Conservation (phyloP, 2,797 vertebrate species). For the Toxotes lorentzi region DNA sequence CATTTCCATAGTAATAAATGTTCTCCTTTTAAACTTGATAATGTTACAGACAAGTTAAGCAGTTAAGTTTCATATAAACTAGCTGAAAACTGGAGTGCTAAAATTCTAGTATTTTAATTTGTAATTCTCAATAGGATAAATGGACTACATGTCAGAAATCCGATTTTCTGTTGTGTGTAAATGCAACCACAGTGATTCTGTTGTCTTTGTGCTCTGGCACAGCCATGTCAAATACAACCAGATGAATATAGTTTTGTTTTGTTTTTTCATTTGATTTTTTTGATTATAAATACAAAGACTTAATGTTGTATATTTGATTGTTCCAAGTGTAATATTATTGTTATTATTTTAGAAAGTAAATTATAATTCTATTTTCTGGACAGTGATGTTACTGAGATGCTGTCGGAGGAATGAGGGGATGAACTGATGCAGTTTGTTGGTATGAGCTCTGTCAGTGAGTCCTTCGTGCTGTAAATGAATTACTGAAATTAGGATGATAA, state of each 20-base stretch:
- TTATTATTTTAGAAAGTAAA: slow-evolving; percentile 76
- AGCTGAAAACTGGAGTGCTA: too few relatives aligned
- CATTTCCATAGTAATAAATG: neutral
- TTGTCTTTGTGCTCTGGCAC: slow-evolving; percentile 40
- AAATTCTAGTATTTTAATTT: neutral
- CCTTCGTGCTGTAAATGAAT: slow-evolving; percentile 57
- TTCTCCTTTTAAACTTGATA: neutral
- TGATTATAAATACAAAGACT: slow-evolving; percentile 58
- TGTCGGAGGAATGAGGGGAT: slow-evolving; percentile 32
- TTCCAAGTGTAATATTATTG: slow-evolving; percentile 63
- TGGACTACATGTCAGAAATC: neutral
- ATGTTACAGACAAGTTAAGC: neutral
- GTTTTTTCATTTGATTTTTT: slow-evolving; percentile 34
- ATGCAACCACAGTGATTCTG: slow-evolving; percentile 49
- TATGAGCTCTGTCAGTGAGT: slow-evolving; percentile 35
- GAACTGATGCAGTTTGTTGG: slow-evolving; percentile 28
- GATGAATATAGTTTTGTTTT: slow-evolving; percentile 52
- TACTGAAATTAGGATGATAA: slow-evolving; percentile 48
- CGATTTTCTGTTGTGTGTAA: slow-evolving; percentile 37
- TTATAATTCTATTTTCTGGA: slow-evolving; percentile 78
- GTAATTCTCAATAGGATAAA: neutral
- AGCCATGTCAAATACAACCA: slow-evolving; percentile 35
- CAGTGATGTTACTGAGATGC: slow-evolving; percentile 48
- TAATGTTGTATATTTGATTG: slow-evolving; percentile 73
- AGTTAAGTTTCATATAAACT: neutral